Percentiles rank a stretch among this genome's conserved stretches.
Conservation (phyloP, 1,140 invertebrate genomes). For the Listronotus oregonensis region DNA sequence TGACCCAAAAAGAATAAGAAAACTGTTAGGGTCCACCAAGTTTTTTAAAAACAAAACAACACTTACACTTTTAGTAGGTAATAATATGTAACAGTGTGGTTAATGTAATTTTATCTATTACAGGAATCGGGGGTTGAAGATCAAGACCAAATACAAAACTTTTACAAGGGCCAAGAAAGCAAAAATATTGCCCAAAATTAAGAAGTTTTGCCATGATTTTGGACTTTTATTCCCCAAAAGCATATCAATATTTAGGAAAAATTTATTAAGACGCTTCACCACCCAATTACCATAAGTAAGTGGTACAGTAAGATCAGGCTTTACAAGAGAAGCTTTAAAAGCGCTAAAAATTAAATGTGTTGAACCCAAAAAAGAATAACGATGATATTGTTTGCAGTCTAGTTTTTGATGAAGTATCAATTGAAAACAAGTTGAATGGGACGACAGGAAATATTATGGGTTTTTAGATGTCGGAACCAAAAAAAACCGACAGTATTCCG, state of each 20-base stretch:
- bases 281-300: constrained; percentile 10
- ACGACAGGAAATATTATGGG: constrained; percentile 41
- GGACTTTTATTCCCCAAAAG: constrained; percentile 30
- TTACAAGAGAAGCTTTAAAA: background rate
- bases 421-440: constrained; percentile 50
- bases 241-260: constrained; percentile 31
- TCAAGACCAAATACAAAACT: too few species aligned
- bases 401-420: constrained; percentile 51
- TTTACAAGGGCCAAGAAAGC: background rate
- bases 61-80: too few species aligned
- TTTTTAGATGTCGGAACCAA: constrained; percentile 46
- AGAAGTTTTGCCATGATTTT: constrained; percentile 31
- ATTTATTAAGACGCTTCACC: constrained; percentile 31
- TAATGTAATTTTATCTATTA: too few species aligned
- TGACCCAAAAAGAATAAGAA: too few species aligned
- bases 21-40: too few species aligned
- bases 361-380: too few species aligned
- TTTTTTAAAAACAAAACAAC: too few species aligned
- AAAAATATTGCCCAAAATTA: constrained; percentile 18
- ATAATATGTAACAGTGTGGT: too few species aligned
- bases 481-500: constrained; percentile 39
- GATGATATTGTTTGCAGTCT: too few species aligned
- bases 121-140: too few species aligned
- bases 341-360: background rate
- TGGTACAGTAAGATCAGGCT: constrained; percentile 1